Base-by-base conservation (phyloP, 2,797 vertebrate species). In the Periparus ater region DNA sequence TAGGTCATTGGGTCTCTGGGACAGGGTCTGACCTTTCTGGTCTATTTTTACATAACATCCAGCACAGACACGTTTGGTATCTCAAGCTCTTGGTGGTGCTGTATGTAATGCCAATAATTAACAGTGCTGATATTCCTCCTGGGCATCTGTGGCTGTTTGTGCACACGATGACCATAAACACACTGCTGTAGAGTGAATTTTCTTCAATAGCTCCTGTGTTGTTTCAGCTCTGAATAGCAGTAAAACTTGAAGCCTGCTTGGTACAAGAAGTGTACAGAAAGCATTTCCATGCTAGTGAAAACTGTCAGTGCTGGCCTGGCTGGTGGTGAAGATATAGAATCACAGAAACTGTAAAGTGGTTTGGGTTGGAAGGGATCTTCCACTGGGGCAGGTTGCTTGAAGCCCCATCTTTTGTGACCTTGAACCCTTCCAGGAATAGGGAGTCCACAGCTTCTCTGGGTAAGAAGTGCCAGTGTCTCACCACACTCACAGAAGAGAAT, bases 61-160 rank as follows among this genome's bases (percentile, higher is more conserved):
- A 91, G 54, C 79, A 22, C 38, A 72, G 78, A 51, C 23, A 66
- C 1, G 4, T 88, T 78, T 85, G 80, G n/a, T 75, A 51, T 86
- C 76, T 86, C 62, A 63, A 48, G 91, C 83, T 94, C n/a, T 72
- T 75, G 77, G 40, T 91, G 86, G 44, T 94, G 78, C 86, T 87
- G 1, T 80, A 12, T 89, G 42, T 94, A 93, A 51, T 80, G 38
- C 27, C 32, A 85, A 1, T 67, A 79, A 40, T 72, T 67, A 21
- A 48, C 18, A 51, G 47, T 10, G 26, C 44, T 60, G 62, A 34
- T 72, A 27, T 6, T 78, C 27, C 36, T 92, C 6, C 27, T n/a
- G 54, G 62, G 38, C 36, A 32, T 95, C 73, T 73, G 10, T 94
- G 58, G 27, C 54, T 93, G 1, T 40, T 78, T 77, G 21, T 72